Evolutionary conservation across 1,140 invertebrate genomes (phyloP).

Genomic region (Tetragnatha versicolor): DNA sequence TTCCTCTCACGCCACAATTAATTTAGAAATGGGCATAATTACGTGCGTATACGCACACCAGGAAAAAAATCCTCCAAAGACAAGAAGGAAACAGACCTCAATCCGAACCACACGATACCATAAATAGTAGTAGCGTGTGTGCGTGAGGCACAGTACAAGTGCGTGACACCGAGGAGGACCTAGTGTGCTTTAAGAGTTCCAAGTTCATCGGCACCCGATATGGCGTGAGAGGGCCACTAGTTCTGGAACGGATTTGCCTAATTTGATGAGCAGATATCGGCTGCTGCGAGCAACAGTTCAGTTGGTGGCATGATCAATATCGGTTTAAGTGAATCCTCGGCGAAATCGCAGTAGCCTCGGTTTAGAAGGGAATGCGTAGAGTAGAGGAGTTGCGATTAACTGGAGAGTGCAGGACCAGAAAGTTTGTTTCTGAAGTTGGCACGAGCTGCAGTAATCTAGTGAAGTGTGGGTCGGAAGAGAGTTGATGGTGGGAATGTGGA

Average conservation of each 20-base stretch:
- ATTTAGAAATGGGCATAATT: slow-evolving; percentile 19
- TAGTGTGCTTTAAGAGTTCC: background rate
- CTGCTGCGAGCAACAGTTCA: slow-evolving; percentile 35
- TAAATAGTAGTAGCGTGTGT: background rate
- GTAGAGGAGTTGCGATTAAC: too few species aligned
- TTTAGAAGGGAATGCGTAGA: too few species aligned
- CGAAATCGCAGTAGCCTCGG: too few species aligned
- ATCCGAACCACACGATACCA: background rate
- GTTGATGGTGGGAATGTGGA: too few species aligned
- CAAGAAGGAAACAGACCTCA: background rate
- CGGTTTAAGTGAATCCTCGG: too few species aligned
- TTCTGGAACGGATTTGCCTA: slow-evolving; percentile 36
- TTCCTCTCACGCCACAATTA: slow-evolving; percentile 31
- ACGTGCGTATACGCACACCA: background rate
- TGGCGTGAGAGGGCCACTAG: slow-evolving; percentile 28
- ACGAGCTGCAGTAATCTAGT: too few species aligned
- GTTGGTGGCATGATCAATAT: slow-evolving; percentile 31
- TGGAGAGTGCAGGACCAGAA: too few species aligned
- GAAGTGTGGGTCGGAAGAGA: too few species aligned
- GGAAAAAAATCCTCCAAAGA: background rate
- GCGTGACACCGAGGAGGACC: background rate
- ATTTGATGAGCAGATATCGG: slow-evolving; percentile 44
- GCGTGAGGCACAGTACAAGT: background rate
- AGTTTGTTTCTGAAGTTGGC: too few species aligned
- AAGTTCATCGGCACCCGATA: slow-evolving; percentile 30